Evolutionary conservation across 2,888 invertebrate genomes (phyloP).

Genomic region (Conomelus anceps): DNA sequence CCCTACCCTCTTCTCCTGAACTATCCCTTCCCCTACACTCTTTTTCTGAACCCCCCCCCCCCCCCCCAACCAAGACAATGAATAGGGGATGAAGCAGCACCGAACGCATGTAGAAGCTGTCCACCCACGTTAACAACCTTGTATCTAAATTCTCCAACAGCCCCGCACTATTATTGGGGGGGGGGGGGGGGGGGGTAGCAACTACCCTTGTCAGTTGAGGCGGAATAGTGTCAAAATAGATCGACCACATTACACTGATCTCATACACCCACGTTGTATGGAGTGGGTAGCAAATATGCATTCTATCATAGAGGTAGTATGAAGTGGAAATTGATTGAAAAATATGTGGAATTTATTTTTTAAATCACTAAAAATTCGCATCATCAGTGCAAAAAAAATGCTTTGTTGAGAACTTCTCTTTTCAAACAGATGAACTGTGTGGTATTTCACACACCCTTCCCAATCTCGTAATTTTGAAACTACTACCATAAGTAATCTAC

Average conservation of each 20-base stretch:
- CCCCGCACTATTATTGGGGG: not conserved
- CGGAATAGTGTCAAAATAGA: not conserved
- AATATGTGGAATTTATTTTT: too few relatives aligned
- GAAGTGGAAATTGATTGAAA: not conserved
- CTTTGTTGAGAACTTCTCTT: too few relatives aligned
- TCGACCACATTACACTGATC: not conserved
- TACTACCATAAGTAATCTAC: too few relatives aligned
- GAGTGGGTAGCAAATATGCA: too few relatives aligned
- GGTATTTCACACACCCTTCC: too few relatives aligned
- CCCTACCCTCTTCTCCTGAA: not conserved
- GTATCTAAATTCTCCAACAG: not conserved
- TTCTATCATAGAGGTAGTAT: not conserved
- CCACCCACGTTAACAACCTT: not conserved
- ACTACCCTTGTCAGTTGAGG: not conserved
- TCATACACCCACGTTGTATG: not conserved
- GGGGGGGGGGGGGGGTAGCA: not conserved
- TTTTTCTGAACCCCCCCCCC: not conserved
- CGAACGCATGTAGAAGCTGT: not conserved
- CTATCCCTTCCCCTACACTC: not conserved
- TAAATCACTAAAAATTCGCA: too few relatives aligned
- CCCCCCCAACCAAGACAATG: not conserved
- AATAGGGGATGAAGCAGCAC: not conserved
- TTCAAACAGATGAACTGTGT: too few relatives aligned
- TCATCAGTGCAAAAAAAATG: too few relatives aligned
- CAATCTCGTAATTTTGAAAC: too few relatives aligned